Percentiles rank a stretch among this genome's conserved stretches.
Conservation (phyloP, 2,113 vertebrate species). For the Hippopotamus amphibius region DNA sequence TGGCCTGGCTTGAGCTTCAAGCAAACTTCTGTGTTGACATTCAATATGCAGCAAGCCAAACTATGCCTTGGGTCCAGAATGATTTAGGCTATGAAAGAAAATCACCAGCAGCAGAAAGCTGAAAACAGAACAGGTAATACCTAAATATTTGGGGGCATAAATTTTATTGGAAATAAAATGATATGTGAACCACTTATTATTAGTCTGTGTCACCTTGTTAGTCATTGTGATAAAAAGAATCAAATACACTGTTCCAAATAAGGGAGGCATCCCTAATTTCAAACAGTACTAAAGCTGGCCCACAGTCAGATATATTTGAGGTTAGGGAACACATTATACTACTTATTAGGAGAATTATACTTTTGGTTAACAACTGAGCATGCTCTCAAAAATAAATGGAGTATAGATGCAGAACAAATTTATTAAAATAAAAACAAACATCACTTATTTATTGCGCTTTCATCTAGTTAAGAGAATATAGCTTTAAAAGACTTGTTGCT, state of each 20-base stretch:
- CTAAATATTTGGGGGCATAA: not conserved
- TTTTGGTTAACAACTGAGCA: not conserved
- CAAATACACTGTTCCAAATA: not conserved
- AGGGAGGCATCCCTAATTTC: not conserved
- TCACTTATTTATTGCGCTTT: not conserved
- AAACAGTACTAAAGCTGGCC: not conserved
- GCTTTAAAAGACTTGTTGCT: not conserved
- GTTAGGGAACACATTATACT: not conserved
- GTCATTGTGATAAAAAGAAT: not conserved
- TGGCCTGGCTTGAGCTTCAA: not conserved
- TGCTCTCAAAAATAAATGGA: slow-evolving; percentile 23
- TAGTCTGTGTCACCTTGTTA: not conserved
- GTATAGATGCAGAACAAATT: not conserved
- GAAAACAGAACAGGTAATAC: not conserved
- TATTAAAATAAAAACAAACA: slow-evolving; percentile 28
- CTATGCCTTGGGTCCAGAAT: not conserved
- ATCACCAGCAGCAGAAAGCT: not conserved
- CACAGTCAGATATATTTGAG: not conserved
- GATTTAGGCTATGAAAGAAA: not conserved
- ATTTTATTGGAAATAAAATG: slow-evolving; percentile 40
- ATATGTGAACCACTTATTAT: not conserved
- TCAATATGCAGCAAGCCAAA: not conserved
- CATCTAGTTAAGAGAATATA: not conserved
- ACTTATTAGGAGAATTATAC: not conserved
- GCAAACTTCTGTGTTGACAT: not conserved